These are phyloP conservation scores for Dendroctonus valens DNA, from an alignment of 1,140 invertebrate species.

Conservation along the genomic window DNA sequence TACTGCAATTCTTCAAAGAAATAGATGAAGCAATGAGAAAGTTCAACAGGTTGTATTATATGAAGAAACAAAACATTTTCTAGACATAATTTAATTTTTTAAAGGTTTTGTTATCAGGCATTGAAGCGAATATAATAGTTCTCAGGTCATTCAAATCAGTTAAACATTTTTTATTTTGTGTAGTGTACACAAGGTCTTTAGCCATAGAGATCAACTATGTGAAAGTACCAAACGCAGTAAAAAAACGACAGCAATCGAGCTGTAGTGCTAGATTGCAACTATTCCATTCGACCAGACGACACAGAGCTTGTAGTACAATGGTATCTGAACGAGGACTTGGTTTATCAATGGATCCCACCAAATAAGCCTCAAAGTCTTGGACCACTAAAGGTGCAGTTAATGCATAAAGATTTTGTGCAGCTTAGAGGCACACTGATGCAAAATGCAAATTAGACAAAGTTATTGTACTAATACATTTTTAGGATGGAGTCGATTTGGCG, in stretches of 20 bases:
- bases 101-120: no score
- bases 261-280: conserved; percentile 67
- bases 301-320: conserved; percentile 66
- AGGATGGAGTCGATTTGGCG: conserved; percentile 59
- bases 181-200: conserved; percentile 10
- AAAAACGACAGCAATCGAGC: conserved; percentile 57
- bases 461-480: conserved; percentile 39
- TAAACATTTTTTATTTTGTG: conserved; percentile 5
- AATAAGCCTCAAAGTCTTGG: conserved; percentile 55
- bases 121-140: no score
- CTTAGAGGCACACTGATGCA: no score
- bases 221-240: conserved; percentile 58
- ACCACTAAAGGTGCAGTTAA: conserved; percentile 27
- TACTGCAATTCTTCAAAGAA: no score
- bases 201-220: conserved; percentile 58
- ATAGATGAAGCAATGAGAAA: no score
- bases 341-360: conserved; percentile 69
- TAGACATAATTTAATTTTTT: no score
- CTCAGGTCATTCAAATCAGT: no score
- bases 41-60: no score
- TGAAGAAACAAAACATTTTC: no score
- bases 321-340: conserved; percentile 62
- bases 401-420: no score
- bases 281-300: conserved; percentile 55
- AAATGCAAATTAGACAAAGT: no score